phyloP scores from a whole-genome alignment of 2,888 invertebrate species.

The Ochropleura leucogaster region DNA sequence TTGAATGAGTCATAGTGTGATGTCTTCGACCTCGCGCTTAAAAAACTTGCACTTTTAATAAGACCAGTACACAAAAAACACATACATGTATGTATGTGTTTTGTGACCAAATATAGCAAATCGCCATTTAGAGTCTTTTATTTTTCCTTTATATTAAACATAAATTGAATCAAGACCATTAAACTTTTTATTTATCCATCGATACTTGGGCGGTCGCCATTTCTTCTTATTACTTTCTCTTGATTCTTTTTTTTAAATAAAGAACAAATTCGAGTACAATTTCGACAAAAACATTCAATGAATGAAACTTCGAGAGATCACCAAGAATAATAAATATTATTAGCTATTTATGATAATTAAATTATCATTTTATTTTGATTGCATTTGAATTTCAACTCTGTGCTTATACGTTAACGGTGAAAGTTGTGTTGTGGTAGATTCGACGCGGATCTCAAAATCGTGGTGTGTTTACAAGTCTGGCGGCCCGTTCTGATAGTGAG shows the following conservation, averaged over 20 bases:
- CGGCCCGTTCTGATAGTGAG: conserved; percentile 69
- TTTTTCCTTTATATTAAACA: conserved; percentile 3
- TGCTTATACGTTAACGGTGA: neutral
- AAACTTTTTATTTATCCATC: conserved; percentile 40
- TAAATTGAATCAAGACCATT: conserved; percentile 24
- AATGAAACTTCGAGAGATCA: conserved; percentile 48
- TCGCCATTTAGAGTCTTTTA: conserved; percentile 13
- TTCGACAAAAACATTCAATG: conserved; percentile 38
- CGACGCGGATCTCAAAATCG: conserved; percentile 56
- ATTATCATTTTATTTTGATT: conserved; percentile 7
- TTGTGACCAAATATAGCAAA: conserved; percentile 6
- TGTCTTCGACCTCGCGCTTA: conserved; percentile 35
- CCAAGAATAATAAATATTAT: conserved; percentile 51
- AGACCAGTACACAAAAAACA: conserved; percentile 11
- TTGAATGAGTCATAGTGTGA: conserved; percentile 43
- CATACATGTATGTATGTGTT: neutral
- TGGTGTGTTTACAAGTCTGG: conserved; percentile 58
- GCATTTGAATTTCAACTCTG: conserved; percentile 28
- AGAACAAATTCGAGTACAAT: conserved; percentile 19
- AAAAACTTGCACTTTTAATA: conserved; percentile 40
- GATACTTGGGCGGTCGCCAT: conserved; percentile 38
- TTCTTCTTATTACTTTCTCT: conserved; percentile 55
- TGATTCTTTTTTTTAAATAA: conserved; percentile 27
- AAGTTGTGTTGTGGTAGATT: conserved; percentile 28
- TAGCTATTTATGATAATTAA: conserved; percentile 46